Evolutionary conservation across 2,113 vertebrate species (phyloP), one percentile per base, ranked within the genome.

Genomic region (Halcyon malimbica): DNA sequence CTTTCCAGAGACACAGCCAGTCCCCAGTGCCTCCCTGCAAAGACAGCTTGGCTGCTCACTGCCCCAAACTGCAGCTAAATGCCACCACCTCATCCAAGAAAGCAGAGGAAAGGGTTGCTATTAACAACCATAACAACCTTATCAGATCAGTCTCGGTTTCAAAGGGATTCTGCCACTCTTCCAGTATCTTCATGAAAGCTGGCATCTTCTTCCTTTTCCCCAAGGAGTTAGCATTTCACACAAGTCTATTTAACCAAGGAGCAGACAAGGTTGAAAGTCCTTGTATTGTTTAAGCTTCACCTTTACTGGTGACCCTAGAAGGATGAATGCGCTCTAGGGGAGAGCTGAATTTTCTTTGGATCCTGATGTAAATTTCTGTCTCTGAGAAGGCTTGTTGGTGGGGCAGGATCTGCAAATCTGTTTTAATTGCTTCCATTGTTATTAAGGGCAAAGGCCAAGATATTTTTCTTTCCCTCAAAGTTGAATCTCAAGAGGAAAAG

Each of bases 131-230:
- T 54, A 65, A 81, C 0, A 19, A 91, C 87, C 82, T 94, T 94
- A 94, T 95, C 95, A 80, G 83, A 92, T 89, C 65, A 59, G 54
- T 70, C 74, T 89, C 83, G 3, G 26, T 96, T 96, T 96, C 92
- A 95, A 70, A 95, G 50, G n/a, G 74, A 57, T 92, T 62, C 87
- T 94, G 83, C 86, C 81, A 28, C 53, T 96, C 90, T 89, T 69
- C 29, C 53, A 35, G 39, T 9, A 37, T 59, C 73, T 75, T 82
- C 23, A 9, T 91, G 87, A 87, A 67, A 91, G 62, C 70, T 85
- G 81, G 65, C 68, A 50, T 81, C 92, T 62, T 65, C 64, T 60
- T 93, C 65, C 64, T 92, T 96, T 85, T 15, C 96, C 95, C 87
- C 19, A 64, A 59, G 70, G 96, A 92, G 57, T 76, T 76, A 73